phyloP scores from a whole-genome alignment of 2,888 invertebrate genomes.

The Neuroscelio doddi region DNA sequence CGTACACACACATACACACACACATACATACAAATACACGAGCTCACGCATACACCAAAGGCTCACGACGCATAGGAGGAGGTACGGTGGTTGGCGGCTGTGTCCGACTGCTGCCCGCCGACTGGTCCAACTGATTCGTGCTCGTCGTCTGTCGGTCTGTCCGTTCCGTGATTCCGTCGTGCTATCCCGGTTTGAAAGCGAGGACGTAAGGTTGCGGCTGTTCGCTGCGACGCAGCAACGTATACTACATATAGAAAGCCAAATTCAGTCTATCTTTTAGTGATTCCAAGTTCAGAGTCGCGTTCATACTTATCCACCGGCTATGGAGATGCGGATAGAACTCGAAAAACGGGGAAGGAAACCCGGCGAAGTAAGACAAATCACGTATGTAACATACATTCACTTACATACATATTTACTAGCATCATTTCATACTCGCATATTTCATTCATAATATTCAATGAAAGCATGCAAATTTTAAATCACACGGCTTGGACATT shows the following conservation, averaged over 20 bases:
- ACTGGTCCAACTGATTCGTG: slow-evolving; percentile 56
- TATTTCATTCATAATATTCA: slow-evolving; percentile 9
- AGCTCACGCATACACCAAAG: not conserved
- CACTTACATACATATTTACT: slow-evolving; percentile 17
- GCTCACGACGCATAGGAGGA: not conserved
- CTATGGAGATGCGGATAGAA: slow-evolving; percentile 96
- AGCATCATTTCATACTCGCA: slow-evolving; percentile 4
- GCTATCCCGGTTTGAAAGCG: slow-evolving; percentile 68
- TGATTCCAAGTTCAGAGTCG: slow-evolving; percentile 47
- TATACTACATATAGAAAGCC: slow-evolving; percentile 51
- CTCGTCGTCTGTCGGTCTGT: slow-evolving; percentile 60
- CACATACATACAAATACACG: not conserved
- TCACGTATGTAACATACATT: slow-evolving; percentile 37
- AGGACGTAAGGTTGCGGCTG: slow-evolving; percentile 63
- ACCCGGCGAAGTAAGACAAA: slow-evolving; percentile 87
- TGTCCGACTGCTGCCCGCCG: too few relatives aligned
- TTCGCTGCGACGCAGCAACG: slow-evolving; percentile 69
- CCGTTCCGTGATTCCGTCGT: slow-evolving; percentile 65
- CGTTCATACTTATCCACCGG: slow-evolving; percentile 54
- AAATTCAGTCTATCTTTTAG: slow-evolving; percentile 38
- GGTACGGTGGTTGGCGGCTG: slow-evolving; percentile 25
- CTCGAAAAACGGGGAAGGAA: slow-evolving; percentile 94
- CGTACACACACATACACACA: not conserved
- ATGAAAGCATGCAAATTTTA: not conserved
- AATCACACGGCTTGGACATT: not conserved